Percentiles rank a stretch among this genome's conserved stretches.
phyloP scores from a whole-genome alignment of 2,113 vertebrate genomes.

The Malurus elegans region DNA sequence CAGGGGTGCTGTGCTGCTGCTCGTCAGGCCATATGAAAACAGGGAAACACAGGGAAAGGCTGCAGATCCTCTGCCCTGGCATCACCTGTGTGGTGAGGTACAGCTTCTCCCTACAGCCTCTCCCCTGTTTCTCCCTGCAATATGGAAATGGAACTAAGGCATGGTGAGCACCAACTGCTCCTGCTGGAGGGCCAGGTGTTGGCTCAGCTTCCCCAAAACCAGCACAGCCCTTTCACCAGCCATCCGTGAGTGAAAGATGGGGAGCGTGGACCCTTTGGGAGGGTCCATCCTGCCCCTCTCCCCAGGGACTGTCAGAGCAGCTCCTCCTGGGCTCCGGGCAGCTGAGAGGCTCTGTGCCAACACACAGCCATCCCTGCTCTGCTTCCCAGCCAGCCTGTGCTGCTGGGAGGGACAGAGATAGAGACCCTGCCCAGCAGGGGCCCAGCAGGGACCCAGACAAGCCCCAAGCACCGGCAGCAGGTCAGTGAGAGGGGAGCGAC shows the following conservation, averaged over 20 bases:
- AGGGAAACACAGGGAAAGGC: rapidly evolving
- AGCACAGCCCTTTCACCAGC: not conserved
- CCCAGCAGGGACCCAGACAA: rapidly evolving
- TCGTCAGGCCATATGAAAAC: not conserved
- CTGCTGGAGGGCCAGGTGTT: rapidly evolving
- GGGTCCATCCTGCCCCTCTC: not conserved
- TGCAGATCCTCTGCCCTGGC: not conserved
- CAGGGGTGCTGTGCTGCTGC: rapidly evolving
- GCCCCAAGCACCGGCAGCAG: rapidly evolving
- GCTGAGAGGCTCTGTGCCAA: rapidly evolving
- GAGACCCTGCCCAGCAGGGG: not conserved
- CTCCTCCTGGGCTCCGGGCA: not conserved
- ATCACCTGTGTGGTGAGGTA: rapidly evolving
- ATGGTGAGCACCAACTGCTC: rapidly evolving
- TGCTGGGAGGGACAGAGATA: not conserved
- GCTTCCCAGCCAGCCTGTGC: not conserved
- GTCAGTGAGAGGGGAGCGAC: not conserved
- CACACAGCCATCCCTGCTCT: not conserved
- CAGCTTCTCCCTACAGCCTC: not conserved
- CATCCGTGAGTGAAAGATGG: rapidly evolving
- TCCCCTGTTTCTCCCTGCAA: not conserved
- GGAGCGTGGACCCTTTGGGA: not conserved
- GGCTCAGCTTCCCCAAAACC: not conserved
- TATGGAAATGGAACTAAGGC: rapidly evolving
- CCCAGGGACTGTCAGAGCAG: not conserved